Percentiles rank a stretch among this genome's conserved stretches.
These are phyloP conservation scores for Capromys pilorides DNA, from an alignment of 2,797 vertebrate genomes.

Conservation along the genomic window DNA sequence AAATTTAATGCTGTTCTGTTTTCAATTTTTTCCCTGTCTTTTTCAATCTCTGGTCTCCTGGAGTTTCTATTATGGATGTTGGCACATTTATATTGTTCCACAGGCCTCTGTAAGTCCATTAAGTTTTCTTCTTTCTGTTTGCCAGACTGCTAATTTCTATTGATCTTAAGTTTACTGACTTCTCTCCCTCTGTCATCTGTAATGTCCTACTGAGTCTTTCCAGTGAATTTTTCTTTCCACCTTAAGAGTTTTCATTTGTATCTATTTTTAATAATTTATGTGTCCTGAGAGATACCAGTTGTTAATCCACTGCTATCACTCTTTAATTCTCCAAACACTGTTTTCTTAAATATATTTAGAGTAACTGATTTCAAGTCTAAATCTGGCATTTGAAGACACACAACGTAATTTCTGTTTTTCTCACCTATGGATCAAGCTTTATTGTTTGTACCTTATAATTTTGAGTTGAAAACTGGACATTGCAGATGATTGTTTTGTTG, in stretches of 20 bases:
- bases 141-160: background rate
- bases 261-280: background rate
- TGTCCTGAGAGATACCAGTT: slow-evolving; percentile 14
- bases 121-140: slow-evolving; percentile 9
- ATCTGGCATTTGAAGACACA: background rate
- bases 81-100: background rate
- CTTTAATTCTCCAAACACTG: slow-evolving; percentile 32
- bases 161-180: background rate
- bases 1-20: background rate
- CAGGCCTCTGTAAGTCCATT: background rate
- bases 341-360: background rate
- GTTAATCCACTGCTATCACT: background rate
- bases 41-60: background rate
- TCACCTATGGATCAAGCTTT: background rate
- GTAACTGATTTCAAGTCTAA: slow-evolving; percentile 26
- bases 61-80: background rate
- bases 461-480: slow-evolving; percentile 1
- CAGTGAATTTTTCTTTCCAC: slow-evolving; percentile 37
- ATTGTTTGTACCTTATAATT: background rate
- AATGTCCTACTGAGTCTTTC: background rate
- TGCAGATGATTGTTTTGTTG: background rate
- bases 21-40: background rate
- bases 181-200: background rate
- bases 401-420: background rate
- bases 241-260: background rate